Conservation (phyloP, 2,113 vertebrate genomes). For the Ophiodon elongatus region DNA sequence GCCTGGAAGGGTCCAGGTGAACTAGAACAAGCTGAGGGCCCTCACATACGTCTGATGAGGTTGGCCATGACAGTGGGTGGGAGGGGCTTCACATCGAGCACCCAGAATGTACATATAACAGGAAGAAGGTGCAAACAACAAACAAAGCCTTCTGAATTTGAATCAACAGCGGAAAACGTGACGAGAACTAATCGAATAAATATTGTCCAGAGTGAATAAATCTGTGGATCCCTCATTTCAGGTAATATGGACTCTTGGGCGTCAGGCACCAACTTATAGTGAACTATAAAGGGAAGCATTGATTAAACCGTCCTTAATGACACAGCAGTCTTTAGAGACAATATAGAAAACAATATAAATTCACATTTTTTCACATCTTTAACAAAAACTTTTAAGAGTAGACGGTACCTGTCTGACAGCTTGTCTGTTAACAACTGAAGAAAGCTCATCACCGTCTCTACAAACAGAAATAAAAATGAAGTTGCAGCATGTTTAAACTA, state of each 20-base stretch:
- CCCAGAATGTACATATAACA: too few relatives aligned
- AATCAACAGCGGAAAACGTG: neutral
- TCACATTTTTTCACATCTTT: neutral
- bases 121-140: too few relatives aligned
- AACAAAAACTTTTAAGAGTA: neutral
- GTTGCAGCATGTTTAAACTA: neutral
- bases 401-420: slow-evolving; percentile 89
- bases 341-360: neutral
- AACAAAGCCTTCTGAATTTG: too few relatives aligned
- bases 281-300: neutral
- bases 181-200: neutral
- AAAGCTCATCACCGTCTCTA: slow-evolving; percentile 94
- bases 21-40: too few relatives aligned
- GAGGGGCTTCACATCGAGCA: too few relatives aligned
- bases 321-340: neutral
- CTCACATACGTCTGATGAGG: too few relatives aligned
- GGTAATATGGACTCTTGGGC: neutral
- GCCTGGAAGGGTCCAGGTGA: too few relatives aligned
- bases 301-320: neutral
- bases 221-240: neutral
- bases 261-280: neutral
- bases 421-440: slow-evolving; percentile 92
- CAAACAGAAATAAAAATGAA: slow-evolving; percentile 28
- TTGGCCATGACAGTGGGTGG: too few relatives aligned
- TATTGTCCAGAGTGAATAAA: neutral